Base-by-base conservation (phyloP, 2,113 vertebrate species). In the Bombycilla garrulus region DNA sequence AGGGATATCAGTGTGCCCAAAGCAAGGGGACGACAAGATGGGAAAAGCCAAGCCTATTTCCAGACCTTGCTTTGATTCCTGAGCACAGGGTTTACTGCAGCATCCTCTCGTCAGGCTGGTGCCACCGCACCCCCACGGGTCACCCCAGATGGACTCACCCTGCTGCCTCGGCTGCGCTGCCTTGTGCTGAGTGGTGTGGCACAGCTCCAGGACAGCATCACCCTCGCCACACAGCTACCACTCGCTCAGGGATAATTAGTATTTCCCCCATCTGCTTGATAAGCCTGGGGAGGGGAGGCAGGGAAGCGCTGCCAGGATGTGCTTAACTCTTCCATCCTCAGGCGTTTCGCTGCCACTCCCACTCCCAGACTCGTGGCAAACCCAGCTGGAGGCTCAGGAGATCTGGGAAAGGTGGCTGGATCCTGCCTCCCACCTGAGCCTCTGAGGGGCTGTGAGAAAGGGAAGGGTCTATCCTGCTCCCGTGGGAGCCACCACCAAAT, bases 251-350 rank as follows among this genome's bases (percentile, higher is more conserved):
- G 76, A 91, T 96, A 95, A 95, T 96, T 94, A 95, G 83, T 95
- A 62, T 84, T 88, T 95, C 56, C 92, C 93, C 95, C 96, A 97
- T 96, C 95, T 97, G 95, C 77, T 96, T 60, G 89, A 89, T 92
- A n/a, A 94, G 86, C 74, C 5, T 6, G 35, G 73, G 62, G 83
- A 92, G 89, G 84, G 87, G 70, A 79, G 78, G 78, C 65, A 62
- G 60, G 51, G 92, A 61, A 91, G 56, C 0, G 21, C 87, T 94
- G 95, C 95, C 95, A 96, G 87, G 47, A 16, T n/a, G 65, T 3
- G 3, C 87, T 96, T 96, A 97, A 96, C 94, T 96, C 94, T 92
- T 92, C 66, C 85, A 2, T 91, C 85, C 56, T 94, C 87, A 58
- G 90, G 57, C 53, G 2, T 47, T 58, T 22, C 20, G 20, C 72